A percentile compares a stretch with the other conserved stretches of the same genome.
These are phyloP conservation scores for Clarias fuscus DNA, from an alignment of 2,797 vertebrate genomes.

Conservation along the genomic window DNA sequence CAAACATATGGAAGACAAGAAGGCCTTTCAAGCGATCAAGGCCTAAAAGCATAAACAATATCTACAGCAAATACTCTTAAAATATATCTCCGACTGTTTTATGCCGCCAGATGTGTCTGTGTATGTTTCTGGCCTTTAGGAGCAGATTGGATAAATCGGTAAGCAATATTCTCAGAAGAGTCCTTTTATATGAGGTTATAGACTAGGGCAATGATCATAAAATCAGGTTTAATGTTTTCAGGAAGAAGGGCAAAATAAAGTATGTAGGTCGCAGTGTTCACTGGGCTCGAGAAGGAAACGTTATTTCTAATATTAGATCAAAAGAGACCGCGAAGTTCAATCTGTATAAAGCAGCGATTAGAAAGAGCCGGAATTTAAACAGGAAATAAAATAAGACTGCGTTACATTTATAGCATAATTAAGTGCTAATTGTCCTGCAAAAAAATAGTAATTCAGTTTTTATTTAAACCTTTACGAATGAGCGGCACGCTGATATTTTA, in stretches of 20 bases:
- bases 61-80: conserved; percentile 7
- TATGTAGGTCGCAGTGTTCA: not conserved
- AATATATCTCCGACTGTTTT: conserved; percentile 1
- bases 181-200: conserved; percentile 3
- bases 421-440: not conserved
- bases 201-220: not conserved
- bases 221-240: not conserved
- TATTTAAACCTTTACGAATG: not conserved
- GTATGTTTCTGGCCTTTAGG: conserved; percentile 20
- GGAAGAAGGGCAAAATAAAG: not conserved
- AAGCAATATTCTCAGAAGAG: not conserved
- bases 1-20: conserved; percentile 10
- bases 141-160: not conserved
- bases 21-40: conserved; percentile 38
- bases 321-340: not conserved
- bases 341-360: not conserved
- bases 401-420: not conserved
- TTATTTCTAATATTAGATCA: not conserved
- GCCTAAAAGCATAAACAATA: conserved; percentile 21
- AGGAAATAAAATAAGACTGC: not conserved
- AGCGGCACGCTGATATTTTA: not conserved
- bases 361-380: not conserved
- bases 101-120: conserved; percentile 32
- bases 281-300: not conserved
- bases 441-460: no score